Evolutionary conservation across 2,888 invertebrate genomes (phyloP), one percentile per base, ranked within the genome.

Genomic region (Rapana venosa): DNA sequence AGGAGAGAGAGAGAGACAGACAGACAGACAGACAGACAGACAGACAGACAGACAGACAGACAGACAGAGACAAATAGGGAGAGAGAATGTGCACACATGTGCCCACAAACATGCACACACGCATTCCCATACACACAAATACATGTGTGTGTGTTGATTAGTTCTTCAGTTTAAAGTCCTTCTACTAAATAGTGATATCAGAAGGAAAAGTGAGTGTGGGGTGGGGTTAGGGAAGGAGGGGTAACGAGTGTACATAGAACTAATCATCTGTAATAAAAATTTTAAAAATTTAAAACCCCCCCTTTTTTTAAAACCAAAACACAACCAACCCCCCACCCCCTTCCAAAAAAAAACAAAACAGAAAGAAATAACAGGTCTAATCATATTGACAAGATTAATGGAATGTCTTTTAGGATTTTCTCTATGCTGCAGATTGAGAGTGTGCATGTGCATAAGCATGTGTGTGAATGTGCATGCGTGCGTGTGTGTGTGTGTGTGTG

Each of bases 391-490:
- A 8, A 30, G 30, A 32, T 56, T 47, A 56, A 58, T 81, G 77
- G 22, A 22, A 26, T 74, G 74, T 20, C 2, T 74, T 1, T 22
- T 26, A 4, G 22, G 30, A 26, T n/a, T 35, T 56, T 56, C 22
- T n/a, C 36, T 56, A 47, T 47, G 74, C 35, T 35, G 47, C 47
- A 22, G 87, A 77, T 0, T 87, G 35, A 2, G 74, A 8, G 77
- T 87, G 77, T 77, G 36, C 2, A 5, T 77, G n/a, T 35, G 56
- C 26, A 13, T 36, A 26, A 36, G 17, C 36, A 2, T 87, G 36
- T 87, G 87, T 47, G 35, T 36, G 87, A 36, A n/a, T 87, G 26
- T 87, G 47, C 22, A 13, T 87, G 83, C 4, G 61, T 77, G 74
- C 15, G 35, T 47, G 74, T 36, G 47, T 83, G 47, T 47, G 83